Evolutionary conservation across 1,140 invertebrate species (phyloP).

Genomic region (Cyclargus thomasi): DNA sequence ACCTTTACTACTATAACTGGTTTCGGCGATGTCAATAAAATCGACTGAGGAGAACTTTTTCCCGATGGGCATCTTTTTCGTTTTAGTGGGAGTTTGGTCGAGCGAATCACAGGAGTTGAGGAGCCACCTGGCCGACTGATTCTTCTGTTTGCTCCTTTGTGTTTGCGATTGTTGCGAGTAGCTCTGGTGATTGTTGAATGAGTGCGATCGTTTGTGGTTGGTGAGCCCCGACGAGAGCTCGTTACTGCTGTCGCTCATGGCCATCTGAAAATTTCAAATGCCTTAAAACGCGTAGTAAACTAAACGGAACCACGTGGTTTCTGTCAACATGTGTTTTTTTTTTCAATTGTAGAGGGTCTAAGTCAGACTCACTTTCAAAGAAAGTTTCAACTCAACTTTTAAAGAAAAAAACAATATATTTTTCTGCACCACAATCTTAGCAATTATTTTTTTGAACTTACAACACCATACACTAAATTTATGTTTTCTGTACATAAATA

Average conservation of each 20-base stretch:
- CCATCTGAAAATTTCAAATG: conserved; percentile 52
- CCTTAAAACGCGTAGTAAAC: conserved; percentile 6
- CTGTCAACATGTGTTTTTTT: too few species aligned
- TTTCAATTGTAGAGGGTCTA: too few species aligned
- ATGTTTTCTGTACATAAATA: neutral
- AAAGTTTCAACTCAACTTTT: too few species aligned
- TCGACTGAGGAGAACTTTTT: conserved; percentile 71
- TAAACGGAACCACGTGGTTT: too few species aligned
- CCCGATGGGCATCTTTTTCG: conserved; percentile 56
- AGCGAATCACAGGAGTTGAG: conserved; percentile 71
- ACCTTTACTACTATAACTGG: conserved; percentile 66
- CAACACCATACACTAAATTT: neutral
- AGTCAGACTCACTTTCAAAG: too few species aligned
- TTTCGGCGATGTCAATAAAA: conserved; percentile 56
- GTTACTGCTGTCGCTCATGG: conserved; percentile 69
- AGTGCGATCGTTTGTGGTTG: conserved; percentile 79
- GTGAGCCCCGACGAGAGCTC: conserved; percentile 58
- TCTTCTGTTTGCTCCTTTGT: conserved; percentile 75
- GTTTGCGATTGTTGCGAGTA: conserved; percentile 77
- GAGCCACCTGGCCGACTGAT: conserved; percentile 68
- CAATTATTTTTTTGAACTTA: neutral
- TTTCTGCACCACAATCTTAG: neutral
- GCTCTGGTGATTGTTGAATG: conserved; percentile 80
- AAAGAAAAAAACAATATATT: neutral
- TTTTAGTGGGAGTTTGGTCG: conserved; percentile 59